Conservation (phyloP, 1,140 invertebrate genomes). For the Babylonia areolata region DNA sequence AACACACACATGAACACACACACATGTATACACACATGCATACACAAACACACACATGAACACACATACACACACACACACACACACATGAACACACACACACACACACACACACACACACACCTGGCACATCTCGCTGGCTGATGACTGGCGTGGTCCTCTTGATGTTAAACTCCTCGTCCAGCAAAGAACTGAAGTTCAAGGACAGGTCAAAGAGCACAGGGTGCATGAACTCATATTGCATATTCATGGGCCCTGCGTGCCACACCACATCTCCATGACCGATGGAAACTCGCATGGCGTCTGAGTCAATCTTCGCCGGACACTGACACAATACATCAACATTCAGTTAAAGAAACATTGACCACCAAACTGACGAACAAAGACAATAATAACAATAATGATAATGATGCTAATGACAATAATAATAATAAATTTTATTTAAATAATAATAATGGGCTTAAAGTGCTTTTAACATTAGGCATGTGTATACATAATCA, state of each 20-base stretch:
- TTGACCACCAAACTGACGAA: no score
- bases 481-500: no score
- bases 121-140: constrained; percentile 70
- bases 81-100: not conserved
- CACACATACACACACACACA: not conserved
- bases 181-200: constrained; percentile 55
- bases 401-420: no score
- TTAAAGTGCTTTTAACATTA: no score
- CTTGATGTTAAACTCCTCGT: constrained; percentile 55
- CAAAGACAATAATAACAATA: constrained; percentile 11
- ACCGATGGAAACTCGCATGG: constrained; percentile 55
- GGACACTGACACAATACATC: constrained; percentile 67
- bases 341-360: no score
- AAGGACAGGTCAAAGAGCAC: constrained; percentile 57
- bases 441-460: no score
- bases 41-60: constrained; percentile 7
- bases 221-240: constrained; percentile 61
- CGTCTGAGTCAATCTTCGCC: constrained; percentile 34
- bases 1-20: not conserved
- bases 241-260: constrained; percentile 71
- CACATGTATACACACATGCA: not conserved
- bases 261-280: constrained; percentile 65
- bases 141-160: constrained; percentile 55
- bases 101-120: constrained; percentile 35
- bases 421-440: no score